A percentile compares a stretch with the other conserved stretches of the same genome.
Evolutionary conservation across 1,140 invertebrate genomes (phyloP).

Genomic region (Papilio dardanus): DNA sequence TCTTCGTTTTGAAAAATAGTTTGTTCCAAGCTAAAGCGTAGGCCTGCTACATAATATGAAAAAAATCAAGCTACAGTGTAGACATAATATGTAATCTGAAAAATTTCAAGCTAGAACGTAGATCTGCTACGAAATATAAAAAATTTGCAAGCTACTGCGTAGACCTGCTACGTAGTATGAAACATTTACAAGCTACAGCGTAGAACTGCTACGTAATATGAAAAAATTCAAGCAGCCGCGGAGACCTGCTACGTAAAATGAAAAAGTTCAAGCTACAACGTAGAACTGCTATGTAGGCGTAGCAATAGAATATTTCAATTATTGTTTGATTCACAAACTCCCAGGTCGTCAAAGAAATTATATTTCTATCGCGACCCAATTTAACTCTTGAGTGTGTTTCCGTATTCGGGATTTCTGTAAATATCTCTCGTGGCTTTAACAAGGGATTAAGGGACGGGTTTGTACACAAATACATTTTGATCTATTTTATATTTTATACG

Average conservation of each 20-base stretch:
- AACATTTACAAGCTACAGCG: not conserved
- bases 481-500: not conserved
- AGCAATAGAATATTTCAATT: not conserved
- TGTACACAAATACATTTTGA: not conserved
- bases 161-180: too few relatives aligned
- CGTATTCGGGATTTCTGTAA: not conserved
- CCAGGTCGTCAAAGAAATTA: not conserved
- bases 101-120: constrained; percentile 6
- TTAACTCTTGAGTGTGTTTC: not conserved
- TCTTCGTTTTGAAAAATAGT: too few relatives aligned
- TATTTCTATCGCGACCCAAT: not conserved
- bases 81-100: not conserved
- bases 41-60: too few relatives aligned
- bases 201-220: too few relatives aligned
- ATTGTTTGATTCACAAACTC: not conserved
- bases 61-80: not conserved
- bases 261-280: constrained; percentile 2
- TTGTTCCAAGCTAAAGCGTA: too few relatives aligned
- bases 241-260: not conserved
- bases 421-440: not conserved
- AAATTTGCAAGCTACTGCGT: too few relatives aligned
- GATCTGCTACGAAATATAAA: not conserved
- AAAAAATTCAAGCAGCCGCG: too few relatives aligned
- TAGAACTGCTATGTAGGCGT: constrained; percentile 1
- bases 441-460: not conserved